Evolutionary conservation across 1,140 invertebrate genomes (phyloP).

Genomic region (Sarcophaga peregrina): DNA sequence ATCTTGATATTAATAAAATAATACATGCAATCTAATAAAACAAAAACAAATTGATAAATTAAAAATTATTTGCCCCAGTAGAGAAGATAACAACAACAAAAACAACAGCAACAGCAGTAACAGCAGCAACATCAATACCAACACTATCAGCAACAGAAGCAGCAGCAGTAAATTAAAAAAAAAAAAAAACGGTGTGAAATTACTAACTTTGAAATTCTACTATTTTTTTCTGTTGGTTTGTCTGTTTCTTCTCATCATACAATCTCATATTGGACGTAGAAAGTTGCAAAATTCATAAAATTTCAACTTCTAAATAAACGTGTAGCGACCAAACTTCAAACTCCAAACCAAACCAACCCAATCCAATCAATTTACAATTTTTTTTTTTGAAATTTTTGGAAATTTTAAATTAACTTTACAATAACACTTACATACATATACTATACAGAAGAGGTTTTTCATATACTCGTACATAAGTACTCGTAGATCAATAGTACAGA

Average conservation of each 20-base stretch:
- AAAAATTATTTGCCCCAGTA: background rate
- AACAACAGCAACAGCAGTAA: background rate
- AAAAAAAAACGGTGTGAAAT: slow-evolving; percentile 2
- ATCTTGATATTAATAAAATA: slow-evolving; percentile 14
- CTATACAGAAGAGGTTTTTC: no score
- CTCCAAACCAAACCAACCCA: background rate
- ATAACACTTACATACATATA: no score
- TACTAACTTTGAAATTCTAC: background rate
- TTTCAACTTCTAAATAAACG: slow-evolving; percentile 7
- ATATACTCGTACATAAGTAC: no score
- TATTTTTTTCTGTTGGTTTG: no score
- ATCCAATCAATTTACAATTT: background rate
- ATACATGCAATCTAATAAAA: background rate
- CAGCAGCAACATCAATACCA: no score
- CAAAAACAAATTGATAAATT: background rate
- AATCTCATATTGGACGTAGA: background rate
- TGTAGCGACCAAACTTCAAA: background rate
- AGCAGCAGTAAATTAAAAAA: no score
- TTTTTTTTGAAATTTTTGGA: no score
- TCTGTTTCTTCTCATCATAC: no score
- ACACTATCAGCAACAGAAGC: no score
- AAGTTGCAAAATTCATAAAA: slow-evolving; percentile 6
- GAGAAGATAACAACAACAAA: background rate
- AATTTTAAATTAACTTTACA: no score
- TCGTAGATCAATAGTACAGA: no score